Evolutionary conservation across 2,113 vertebrate species (phyloP), one percentile per base, ranked within the genome.

Genomic region (Sinocyclocheilus rhinocerous): DNA sequence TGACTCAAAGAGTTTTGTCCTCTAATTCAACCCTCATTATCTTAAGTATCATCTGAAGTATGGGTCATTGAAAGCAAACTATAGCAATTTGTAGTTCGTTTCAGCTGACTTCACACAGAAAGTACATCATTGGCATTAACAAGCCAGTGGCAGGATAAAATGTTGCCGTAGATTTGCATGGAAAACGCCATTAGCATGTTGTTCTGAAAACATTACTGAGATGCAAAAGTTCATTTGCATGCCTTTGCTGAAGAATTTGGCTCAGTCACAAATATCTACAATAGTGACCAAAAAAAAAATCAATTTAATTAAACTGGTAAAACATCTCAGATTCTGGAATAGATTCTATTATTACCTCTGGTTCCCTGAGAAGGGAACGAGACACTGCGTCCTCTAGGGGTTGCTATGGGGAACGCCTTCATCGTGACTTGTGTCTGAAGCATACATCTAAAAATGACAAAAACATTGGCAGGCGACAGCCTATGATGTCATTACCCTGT

Each of bases 211-310:
- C 22, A 80, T 42, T 24, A 63, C 22, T 16, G 36, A 7, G 36
- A 39, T 26, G 12, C 36, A 76, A 76, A 76, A 50, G 42, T n/a
- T 80, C 33, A 80, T 80, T 80, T 80, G 10, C 12, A 39, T 80
- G 9, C 3, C 57, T 61, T 80, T 80, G 36, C 57, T 15, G 0
- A 80, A 61, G 3, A 24, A 61, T n/a, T 61, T 80, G 33, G 55
- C 36, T 63, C 3, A 39, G 12, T 78, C 72, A n/a, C 69, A 72
- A 72, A 72, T 4, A 72, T 72, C 36, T 6, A 39, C 18, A 75
- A 24, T 75, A 75, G 22, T 50, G 11, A 48, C 42, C 4, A 15
- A 48, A 48, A 39, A 11, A 4, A 45, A 45, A 48, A 48, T 1
- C 0, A 1, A 42, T 73, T 59, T 24, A 59, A 39, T n/a, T 80